A percentile compares a stretch with the other conserved stretches of the same genome.
Conservation (phyloP, 2,113 vertebrate genomes). For the Planiliza haematocheilus region DNA sequence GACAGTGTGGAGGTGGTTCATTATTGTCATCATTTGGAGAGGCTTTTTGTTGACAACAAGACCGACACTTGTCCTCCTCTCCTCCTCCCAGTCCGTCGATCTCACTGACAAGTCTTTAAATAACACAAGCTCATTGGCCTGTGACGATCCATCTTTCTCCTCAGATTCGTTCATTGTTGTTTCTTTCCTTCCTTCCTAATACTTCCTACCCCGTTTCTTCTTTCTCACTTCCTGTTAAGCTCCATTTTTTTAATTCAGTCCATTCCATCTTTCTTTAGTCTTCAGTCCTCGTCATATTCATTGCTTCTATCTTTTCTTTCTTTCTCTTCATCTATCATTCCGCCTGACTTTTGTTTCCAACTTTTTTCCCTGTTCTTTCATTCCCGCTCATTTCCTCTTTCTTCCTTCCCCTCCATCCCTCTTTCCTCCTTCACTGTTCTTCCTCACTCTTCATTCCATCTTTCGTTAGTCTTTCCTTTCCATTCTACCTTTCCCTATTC, state of each 20-base stretch:
- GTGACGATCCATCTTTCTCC: conserved; percentile 19
- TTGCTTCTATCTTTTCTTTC: not conserved
- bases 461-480: too few species aligned
- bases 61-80: conserved; percentile 68
- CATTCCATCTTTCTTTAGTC: not conserved
- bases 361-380: too few species aligned
- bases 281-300: not conserved
- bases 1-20: conserved; percentile 78
- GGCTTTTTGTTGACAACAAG: conserved; percentile 78
- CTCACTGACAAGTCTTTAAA: conserved; percentile 72
- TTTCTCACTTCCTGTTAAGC: not conserved
- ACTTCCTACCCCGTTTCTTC: not conserved
- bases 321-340: not conserved
- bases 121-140: conserved; percentile 54
- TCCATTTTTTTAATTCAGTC: too few species aligned
- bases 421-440: too few species aligned
- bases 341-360: too few species aligned
- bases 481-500: not conserved
- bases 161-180: not conserved
- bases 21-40: conserved; percentile 72
- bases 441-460: too few species aligned
- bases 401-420: not conserved
- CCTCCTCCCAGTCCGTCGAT: conserved; percentile 65
- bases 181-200: not conserved
- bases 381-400: too few species aligned